These are phyloP conservation scores for Tautogolabrus adspersus DNA, from an alignment of 2,113 vertebrate genomes.

Conservation along the genomic window DNA sequence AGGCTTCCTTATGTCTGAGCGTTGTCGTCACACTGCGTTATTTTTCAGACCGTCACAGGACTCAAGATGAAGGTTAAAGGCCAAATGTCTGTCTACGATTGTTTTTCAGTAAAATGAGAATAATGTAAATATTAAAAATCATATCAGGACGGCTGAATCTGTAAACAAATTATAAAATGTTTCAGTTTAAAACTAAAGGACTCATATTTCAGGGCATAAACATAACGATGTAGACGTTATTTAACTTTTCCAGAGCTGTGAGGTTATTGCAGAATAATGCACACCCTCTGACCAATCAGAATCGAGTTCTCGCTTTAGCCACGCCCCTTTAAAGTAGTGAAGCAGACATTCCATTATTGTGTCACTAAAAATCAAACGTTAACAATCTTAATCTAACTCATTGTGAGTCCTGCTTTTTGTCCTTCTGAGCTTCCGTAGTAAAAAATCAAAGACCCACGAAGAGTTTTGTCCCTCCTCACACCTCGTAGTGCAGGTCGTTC, in stretches of 20 bases:
- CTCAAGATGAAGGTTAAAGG: too few species aligned
- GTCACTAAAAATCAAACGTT: conserved; percentile 8
- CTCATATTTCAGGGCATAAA: background rate
- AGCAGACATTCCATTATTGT: conserved; percentile 13
- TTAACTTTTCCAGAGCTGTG: background rate
- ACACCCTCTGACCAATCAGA: conserved; percentile 23
- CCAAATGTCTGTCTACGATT: too few species aligned
- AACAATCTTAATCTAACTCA: background rate
- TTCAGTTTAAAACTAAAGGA: background rate
- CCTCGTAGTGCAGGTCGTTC: conserved; percentile 85
- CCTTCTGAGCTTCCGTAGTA: background rate
- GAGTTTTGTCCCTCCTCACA: conserved; percentile 52
- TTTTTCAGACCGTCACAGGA: too few species aligned
- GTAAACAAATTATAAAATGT: too few species aligned
- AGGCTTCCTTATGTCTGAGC: too few species aligned
- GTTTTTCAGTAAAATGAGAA: too few species aligned
- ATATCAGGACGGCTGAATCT: too few species aligned
- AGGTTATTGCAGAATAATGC: background rate
- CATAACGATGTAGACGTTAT: background rate
- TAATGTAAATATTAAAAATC: background rate
- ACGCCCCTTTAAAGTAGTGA: background rate
- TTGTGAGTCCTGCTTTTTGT: background rate
- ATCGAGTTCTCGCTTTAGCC: background rate
- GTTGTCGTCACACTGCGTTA: too few species aligned
- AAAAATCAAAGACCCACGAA: background rate